phyloP scores from a whole-genome alignment of 2,888 invertebrate genomes.

The Megaustenia siamemsis region DNA sequence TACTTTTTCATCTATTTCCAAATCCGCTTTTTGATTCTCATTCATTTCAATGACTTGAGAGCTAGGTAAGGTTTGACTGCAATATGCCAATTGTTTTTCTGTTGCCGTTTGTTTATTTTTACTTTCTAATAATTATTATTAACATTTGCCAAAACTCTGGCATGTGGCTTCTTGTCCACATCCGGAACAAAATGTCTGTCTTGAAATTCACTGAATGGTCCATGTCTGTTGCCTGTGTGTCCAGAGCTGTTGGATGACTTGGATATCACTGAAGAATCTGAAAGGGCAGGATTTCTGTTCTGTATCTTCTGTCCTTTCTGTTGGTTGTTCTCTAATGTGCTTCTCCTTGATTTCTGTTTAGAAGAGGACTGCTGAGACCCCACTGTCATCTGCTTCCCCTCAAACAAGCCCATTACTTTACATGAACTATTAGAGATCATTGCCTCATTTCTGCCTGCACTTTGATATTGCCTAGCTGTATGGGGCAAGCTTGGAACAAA shows the following conservation, averaged over 20 bases:
- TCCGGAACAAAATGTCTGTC: neutral
- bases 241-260: neutral
- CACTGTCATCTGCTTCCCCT: neutral
- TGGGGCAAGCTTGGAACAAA: neutral
- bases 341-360: neutral
- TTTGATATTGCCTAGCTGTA: neutral
- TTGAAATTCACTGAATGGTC: neutral
- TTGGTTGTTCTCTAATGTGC: neutral
- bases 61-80: neutral
- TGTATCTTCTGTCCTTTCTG: neutral
- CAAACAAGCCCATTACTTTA: slow-evolving; percentile 13
- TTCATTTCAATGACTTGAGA: neutral
- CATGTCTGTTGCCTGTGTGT: neutral
- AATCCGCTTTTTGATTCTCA: slow-evolving; percentile 22
- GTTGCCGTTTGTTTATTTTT: neutral
- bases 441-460: neutral
- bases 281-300: neutral
- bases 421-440: neutral
- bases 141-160: neutral
- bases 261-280: neutral
- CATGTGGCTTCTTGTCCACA: neutral
- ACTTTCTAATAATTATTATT: neutral
- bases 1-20: slow-evolving; percentile 13
- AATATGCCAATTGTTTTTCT: neutral
- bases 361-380: neutral